These are phyloP conservation scores for Oryzias celebensis DNA, from an alignment of 2,113 vertebrate species.

Conservation along the genomic window DNA sequence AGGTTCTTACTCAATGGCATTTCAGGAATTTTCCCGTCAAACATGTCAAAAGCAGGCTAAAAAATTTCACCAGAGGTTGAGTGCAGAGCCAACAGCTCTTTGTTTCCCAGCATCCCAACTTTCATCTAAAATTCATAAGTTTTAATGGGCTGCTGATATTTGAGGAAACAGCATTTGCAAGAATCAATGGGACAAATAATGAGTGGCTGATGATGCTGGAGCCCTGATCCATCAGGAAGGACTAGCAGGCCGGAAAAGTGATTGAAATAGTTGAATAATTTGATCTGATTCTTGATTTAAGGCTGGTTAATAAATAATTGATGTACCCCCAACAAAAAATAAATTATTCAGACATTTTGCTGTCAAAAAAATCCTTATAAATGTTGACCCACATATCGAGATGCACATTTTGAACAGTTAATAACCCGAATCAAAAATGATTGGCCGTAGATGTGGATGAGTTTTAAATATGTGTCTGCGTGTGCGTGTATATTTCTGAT, in stretches of 20 bases:
- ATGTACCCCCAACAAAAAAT: slow-evolving; percentile 69
- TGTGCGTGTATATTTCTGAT: slow-evolving; percentile 34
- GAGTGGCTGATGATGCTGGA: slow-evolving; percentile 43
- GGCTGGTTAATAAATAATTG: slow-evolving; percentile 70
- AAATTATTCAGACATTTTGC: slow-evolving; percentile 64
- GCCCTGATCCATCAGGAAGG: slow-evolving; percentile 29
- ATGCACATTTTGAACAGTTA: slow-evolving; percentile 55
- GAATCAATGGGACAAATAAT: slow-evolving; percentile 67
- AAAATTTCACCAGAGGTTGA: too few species aligned
- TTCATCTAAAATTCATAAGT: slow-evolving; percentile 56
- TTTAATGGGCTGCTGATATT: slow-evolving; percentile 57
- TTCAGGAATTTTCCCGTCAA: not conserved
- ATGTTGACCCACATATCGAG: slow-evolving; percentile 63
- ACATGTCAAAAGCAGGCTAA: too few species aligned
- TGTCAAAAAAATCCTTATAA: slow-evolving; percentile 66
- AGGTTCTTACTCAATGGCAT: slow-evolving; percentile 42
- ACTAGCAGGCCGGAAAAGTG: slow-evolving; percentile 31
- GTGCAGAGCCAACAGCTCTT: slow-evolving; percentile 8
- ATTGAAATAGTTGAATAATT: slow-evolving; percentile 39
- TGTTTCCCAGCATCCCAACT: slow-evolving; percentile 42
- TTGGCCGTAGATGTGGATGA: slow-evolving; percentile 33
- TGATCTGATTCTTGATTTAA: slow-evolving; percentile 63
- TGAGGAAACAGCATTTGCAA: slow-evolving; percentile 62
- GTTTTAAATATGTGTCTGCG: slow-evolving; percentile 39
- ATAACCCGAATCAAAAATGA: slow-evolving; percentile 60